Base-by-base conservation (phyloP, 2,888 invertebrate species). In the Lycophotia porphyrea region DNA sequence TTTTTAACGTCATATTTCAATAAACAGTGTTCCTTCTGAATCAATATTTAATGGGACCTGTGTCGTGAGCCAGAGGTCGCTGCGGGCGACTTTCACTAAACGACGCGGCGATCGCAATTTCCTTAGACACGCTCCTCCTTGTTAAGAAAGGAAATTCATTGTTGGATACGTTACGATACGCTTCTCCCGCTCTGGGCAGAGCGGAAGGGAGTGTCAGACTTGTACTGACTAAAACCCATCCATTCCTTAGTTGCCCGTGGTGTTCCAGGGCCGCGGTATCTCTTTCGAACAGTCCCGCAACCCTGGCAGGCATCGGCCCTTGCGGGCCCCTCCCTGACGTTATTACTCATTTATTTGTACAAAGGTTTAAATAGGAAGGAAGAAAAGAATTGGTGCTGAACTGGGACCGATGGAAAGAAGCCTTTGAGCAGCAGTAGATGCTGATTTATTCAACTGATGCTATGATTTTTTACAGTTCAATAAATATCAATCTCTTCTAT, bases 61-160 rank as follows among this genome's bases (percentile, higher is more conserved):
- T n/a, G 76, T 84, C 87, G 87, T 85, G 78, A 68, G 71, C 36
- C 31, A 78, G 67, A 78, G 86, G 80, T 86, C 86, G 83, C 74
- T 55, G 39, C 71, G 74, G 72, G 76, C 68, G 72, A 84, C 84
- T 84, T 84, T 86, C 84, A 78, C 88, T 85, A 76, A 89, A 88
- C 89, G 88, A 88, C 85, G 88, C 87, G 76, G 85, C 85, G 87
- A 88, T 91, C 85, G 91, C 91, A 92, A 92, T 92, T 92, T 91
- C 91, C 91, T 81, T 70, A 66, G 80, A 74, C 80, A 79, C 36
- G 78, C 60, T 66, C 42, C 74, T 80, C 64, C 21, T 72, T 63
- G 63, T 73, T 79, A 78, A 47, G 67, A 64, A 55, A 34, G 71
- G 60, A 64, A 64, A 61, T 65, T 71, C 27, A 73, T 39, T 81